Evolutionary conservation across 2,113 vertebrate species (phyloP).

Genomic region (Platysteira castanea): DNA sequence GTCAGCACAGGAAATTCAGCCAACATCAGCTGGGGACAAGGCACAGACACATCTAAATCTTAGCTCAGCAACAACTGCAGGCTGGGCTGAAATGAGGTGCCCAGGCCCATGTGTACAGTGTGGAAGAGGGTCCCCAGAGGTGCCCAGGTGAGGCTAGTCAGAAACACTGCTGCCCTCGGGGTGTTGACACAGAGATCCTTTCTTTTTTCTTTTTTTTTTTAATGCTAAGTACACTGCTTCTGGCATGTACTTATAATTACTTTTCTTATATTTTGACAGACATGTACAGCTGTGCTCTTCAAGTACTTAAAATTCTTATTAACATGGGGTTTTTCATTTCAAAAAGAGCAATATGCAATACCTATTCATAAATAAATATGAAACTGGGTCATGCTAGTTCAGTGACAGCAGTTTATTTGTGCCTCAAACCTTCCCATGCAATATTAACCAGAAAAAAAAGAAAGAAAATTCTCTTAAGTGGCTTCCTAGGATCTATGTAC

Average conservation of each 20-base stretch:
- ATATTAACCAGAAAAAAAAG: not conserved
- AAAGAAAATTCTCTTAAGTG: not conserved
- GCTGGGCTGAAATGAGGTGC: not conserved
- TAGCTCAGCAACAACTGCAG: not conserved
- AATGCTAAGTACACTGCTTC: not conserved
- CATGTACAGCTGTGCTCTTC: not conserved
- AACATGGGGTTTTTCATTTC: not conserved
- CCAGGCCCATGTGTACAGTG: too few species aligned
- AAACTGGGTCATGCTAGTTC: not conserved
- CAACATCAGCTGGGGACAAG: not conserved
- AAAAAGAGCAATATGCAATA: not conserved
- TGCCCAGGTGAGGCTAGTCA: not conserved
- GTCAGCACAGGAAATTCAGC: not conserved
- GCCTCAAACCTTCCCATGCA: not conserved
- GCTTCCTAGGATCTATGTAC: not conserved
- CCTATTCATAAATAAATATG: conserved; percentile 24
- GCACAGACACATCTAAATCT: not conserved
- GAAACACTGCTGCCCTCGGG: not conserved
- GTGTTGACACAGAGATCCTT: not conserved
- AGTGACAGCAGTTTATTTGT: not conserved
- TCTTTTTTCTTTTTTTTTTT: not conserved
- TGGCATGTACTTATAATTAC: not conserved
- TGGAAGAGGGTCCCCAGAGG: not conserved
- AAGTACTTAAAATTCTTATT: conserved; percentile 6
- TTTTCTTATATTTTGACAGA: not conserved